Percentiles rank a stretch among this genome's conserved stretches.
Conservation (phyloP, 23 tunicate genomes). For the Oikopleura vanhoeffeni region DNA sequence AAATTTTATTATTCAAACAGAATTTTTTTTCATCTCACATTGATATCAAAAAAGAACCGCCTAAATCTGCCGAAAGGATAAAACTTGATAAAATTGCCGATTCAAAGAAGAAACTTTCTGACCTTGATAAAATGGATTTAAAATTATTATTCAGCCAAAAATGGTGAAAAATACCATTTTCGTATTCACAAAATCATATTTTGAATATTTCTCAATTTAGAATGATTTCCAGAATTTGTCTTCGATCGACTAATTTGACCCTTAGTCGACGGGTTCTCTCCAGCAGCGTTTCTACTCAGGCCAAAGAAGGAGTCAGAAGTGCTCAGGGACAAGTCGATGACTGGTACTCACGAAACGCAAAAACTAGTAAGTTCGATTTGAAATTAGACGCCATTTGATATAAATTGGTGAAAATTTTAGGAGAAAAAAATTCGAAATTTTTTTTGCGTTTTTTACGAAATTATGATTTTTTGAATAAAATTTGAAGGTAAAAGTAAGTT, state of each 20-base stretch:
- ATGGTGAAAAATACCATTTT: not conserved
- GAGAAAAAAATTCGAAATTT: too few species aligned
- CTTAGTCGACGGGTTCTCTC: not conserved
- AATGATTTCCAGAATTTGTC: not conserved
- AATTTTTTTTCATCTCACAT: too few species aligned
- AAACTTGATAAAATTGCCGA: not conserved
- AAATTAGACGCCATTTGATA: too few species aligned
- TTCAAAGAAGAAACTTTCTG: not conserved
- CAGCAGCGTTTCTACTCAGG: not conserved
- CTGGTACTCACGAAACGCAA: not conserved
- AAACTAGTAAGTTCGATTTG: not conserved
- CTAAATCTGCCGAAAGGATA: not conserved
- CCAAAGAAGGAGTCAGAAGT: not conserved
- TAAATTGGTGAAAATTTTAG: not conserved
- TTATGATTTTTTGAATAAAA: too few species aligned
- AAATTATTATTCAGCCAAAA: conserved; percentile 12
- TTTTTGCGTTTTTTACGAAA: too few species aligned
- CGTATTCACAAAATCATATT: too few species aligned
- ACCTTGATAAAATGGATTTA: not conserved
- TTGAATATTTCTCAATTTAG: too few species aligned
- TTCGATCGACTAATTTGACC: not conserved
- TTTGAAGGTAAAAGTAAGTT: too few species aligned
- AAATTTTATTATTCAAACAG: too few species aligned
- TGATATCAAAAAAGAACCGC: too few species aligned
- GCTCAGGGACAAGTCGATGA: conserved; percentile 4